Percentiles rank a stretch among this genome's conserved stretches.
These are phyloP conservation scores for Drosophila pseudoananassae DNA, from an alignment of 1,140 invertebrate genomes.

Conservation along the genomic window DNA sequence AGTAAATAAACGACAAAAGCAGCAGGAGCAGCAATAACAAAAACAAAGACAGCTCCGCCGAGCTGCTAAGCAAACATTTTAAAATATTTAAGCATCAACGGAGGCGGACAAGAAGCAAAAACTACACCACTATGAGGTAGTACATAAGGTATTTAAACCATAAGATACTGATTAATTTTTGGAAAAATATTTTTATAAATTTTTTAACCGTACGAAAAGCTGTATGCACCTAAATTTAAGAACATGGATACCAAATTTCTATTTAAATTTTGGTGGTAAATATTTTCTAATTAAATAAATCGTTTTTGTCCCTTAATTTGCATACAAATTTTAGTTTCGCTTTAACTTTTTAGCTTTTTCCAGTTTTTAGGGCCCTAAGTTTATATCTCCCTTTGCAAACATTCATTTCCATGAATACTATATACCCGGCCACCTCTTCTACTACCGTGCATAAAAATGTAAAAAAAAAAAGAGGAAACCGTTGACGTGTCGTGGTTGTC, in stretches of 20 bases:
- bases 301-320: neutral
- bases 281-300: neutral
- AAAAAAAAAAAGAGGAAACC: conserved; percentile 30
- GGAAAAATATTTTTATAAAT: too few species aligned
- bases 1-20: conserved; percentile 69
- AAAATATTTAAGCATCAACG: conserved; percentile 73
- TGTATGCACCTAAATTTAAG: too few species aligned
- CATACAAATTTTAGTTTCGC: neutral
- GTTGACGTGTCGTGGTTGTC: conserved; percentile 64
- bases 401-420: conserved; percentile 18
- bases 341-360: neutral
- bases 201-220: too few species aligned
- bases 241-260: too few species aligned
- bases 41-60: conserved; percentile 12
- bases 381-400: neutral
- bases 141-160: neutral
- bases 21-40: conserved; percentile 8
- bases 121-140: conserved; percentile 7
- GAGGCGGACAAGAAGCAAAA: conserved; percentile 29
- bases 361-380: neutral
- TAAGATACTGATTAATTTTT: conserved; percentile 1
- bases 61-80: conserved; percentile 80
- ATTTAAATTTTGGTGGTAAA: too few species aligned
- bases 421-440: conserved; percentile 19
- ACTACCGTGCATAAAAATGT: conserved; percentile 35